Base-by-base conservation (phyloP, 2,113 vertebrate genomes). In the Odocoileus virginianus region DNA sequence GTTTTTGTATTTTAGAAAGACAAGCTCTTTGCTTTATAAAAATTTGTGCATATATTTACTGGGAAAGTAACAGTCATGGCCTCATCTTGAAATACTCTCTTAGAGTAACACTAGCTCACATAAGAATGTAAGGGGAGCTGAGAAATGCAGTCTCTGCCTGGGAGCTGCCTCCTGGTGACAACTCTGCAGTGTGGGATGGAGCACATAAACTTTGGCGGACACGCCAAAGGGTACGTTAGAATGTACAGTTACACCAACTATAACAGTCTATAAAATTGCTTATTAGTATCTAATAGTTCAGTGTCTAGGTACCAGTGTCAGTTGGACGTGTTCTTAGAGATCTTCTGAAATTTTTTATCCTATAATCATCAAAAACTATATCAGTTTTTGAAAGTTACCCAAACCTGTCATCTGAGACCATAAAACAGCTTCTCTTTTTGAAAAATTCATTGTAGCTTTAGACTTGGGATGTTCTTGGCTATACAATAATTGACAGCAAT, bases 391-490 rank as follows among this genome's bases (percentile, higher is more conserved):
- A 87, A n/a, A 95, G 33, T 92, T 95, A 89, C 60, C 64, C 55
- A 93, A n/a, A 40, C 16, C 19, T 78, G 1, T 64, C 67, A 55
- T 89, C 79, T 96, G n/a, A 83, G 52, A 61, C 33, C 95, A 19
- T 16, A 76, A 15, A 61, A 36, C 0, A 78, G 2, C 95, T 95
- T 90, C 36, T 86, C 91, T 88, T 74, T 91, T 94, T 87, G 52
- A 91, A 98, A 92, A 90, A 45, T 74, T 79, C 52, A 78, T 93
- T 93, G 9, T 52, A 83, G 7, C 50, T 96, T 86, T 87, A 21
- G 40, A 91, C 93, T 79, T 86, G 23, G 25, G 28, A 40, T 36
- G 3, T 93, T 95, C 90, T 92, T 17, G 2, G 2, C 14, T 87
- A 3, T 79, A 30, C 11, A 64, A 11, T 76, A 79, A 61, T 45